Conservation (phyloP, 2,888 invertebrate species). For the Amiota minor region DNA sequence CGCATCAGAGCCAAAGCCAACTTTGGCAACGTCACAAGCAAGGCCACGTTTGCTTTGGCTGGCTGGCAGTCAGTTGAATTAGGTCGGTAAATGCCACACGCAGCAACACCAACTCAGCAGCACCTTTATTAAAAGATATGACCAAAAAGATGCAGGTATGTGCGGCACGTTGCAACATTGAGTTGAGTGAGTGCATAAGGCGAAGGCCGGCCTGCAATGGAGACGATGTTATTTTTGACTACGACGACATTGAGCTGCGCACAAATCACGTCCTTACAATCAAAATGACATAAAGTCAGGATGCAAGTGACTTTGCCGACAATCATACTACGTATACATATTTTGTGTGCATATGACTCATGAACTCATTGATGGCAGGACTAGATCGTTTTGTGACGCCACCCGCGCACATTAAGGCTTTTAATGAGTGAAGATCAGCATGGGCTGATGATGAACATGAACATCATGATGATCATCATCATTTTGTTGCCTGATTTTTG, state of each 20-base stretch:
- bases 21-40: background rate
- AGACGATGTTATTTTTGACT: background rate
- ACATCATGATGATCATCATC: conserved; percentile 23
- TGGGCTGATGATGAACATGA: background rate
- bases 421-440: background rate
- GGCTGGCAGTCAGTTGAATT: conserved; percentile 16
- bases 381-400: background rate
- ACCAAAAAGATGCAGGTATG: background rate
- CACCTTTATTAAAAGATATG: background rate
- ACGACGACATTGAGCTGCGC: conserved; percentile 5
- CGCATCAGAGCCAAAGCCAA: conserved; percentile 31
- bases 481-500: conserved; percentile 18
- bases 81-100: conserved; percentile 32
- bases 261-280: conserved; percentile 43
- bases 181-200: too few relatives aligned
- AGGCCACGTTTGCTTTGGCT: too few relatives aligned
- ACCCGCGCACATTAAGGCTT: conserved; percentile 13
- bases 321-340: background rate
- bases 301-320: conserved; percentile 41
- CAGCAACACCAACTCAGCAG: background rate
- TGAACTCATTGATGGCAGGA: background rate
- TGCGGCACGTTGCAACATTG: background rate
- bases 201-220: background rate
- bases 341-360: background rate
- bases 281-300: conserved; percentile 45